Evolutionary conservation across 1,140 invertebrate genomes (phyloP), one percentile per base, ranked within the genome.

Genomic region (Rhyacophila brunnea): DNA sequence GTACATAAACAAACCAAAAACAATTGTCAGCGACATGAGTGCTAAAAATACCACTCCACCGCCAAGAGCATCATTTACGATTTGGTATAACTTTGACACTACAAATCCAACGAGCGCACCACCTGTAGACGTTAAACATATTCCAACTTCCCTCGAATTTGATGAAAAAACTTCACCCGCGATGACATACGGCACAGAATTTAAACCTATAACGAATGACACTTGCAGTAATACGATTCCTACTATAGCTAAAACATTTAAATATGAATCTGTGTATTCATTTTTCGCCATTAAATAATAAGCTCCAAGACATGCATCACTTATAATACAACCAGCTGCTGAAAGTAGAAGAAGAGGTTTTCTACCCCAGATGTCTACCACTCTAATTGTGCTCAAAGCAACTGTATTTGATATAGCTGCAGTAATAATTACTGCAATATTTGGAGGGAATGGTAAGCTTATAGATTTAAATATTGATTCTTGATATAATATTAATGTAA

Each of bases 161-260:
- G 47, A 45, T 11, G 60, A 56, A 18, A 62, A 56, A 13, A 62
- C 38, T 47, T 62, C 60, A 11, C 60, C 60, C 13, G 60, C 60
- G 9, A 56, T 52, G 14, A 15, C 51, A 40, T 62, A 62, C 6
- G 60, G 60, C 35, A 62, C 45, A 10, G 60, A 32, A 20, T 20
- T 45, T 13, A 62, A 46, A 2, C 60, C 60, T 0, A 62, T 11
- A 17, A 10, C 28, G 6, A 54, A 47, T 11, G 52, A 56, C 7
- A 50, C 32, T 32, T 50, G 23, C 14, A 62, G 32, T 0, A 54
- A 9, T 14, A 50, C 51, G 9, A 62, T 42, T n/a, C 47, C 60
- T 1, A 52, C 23, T n/a, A 62, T 46, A n/a, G 47, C 19, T 23
- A 62, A 6, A 20, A 62, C 13, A 23, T 36, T 18, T 36, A 60